A percentile compares a stretch with the other conserved stretches of the same genome.
phyloP scores from a whole-genome alignment of 1,140 invertebrate genomes.

The Drosophila neocordata region DNA sequence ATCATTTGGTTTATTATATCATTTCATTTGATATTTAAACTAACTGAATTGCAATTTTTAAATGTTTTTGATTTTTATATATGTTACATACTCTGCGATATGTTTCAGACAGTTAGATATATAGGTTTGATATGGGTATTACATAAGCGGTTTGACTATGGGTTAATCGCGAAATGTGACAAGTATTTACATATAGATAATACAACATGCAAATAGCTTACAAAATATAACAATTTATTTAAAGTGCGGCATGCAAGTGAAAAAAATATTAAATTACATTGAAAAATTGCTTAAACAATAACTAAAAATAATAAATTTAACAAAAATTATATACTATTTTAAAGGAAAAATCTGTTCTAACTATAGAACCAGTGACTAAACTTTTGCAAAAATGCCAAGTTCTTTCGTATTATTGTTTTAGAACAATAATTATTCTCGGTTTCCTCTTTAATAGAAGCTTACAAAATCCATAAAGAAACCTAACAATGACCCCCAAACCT shows the following conservation, averaged over 20 bases:
- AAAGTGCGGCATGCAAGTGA: not conserved
- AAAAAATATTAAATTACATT: not conserved
- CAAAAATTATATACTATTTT: not conserved
- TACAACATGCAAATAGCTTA: not conserved
- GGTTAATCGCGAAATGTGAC: not conserved
- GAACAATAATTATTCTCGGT: no score
- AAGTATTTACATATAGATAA: conserved; percentile 1
- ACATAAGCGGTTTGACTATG: not conserved
- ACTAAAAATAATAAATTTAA: not conserved
- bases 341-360: no score
- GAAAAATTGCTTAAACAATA: not conserved
- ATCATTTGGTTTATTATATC: not conserved
- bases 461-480: no score
- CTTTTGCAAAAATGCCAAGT: no score
- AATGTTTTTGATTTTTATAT: conserved; percentile 11
- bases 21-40: not conserved
- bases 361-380: no score
- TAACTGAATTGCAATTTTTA: conserved; percentile 4
- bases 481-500: no score
- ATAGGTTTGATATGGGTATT: not conserved
- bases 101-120: not conserved
- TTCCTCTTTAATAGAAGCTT: no score
- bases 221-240: not conserved
- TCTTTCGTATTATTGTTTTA: no score
- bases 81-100: conserved; percentile 21